Base-by-base conservation (phyloP, 37 sponge, comb jelly and placozoan species). In the Chondrilla cf. caribensis region DNA sequence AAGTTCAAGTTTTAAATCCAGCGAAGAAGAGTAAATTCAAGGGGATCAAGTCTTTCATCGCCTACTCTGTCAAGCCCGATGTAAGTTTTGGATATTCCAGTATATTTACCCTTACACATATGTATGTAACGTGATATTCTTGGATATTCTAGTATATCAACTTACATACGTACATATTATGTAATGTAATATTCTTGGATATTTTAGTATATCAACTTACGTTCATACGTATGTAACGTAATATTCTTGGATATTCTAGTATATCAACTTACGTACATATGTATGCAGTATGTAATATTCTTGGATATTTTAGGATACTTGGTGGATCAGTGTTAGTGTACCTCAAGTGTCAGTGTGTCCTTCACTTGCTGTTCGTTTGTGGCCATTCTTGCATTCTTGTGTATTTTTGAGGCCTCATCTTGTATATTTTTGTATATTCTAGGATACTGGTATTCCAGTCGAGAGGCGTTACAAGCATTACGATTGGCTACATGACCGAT, bases 401-500 rank as follows among this genome's bases (percentile, higher is more conserved):
- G n/a, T n/a, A n/a, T n/a, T n/a, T n/a, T n/a, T n/a, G n/a, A n/a
- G n/a, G n/a, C n/a, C n/a, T n/a, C n/a, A n/a, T n/a, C n/a, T n/a
- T n/a, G n/a, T n/a, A n/a, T n/a, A n/a, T 55, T 55, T 17, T 55
- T 17, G 17, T 55, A 11, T 55, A 17, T 19, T 70, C 80, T 64
- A 85, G 81, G 75, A 68, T 58, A 37, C 81, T 39, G 15, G 59
- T 25, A 44, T 26, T 65, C 58, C 86, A 18, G 94, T 95, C 60
- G 81, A 87, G 72, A 85, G 93, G 22, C 87, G 96, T 14, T 95
- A 88, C 93, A 92, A 92, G 75, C 93, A 95, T 62, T 95, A 92
- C 38, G 93, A 87, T 87, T 92, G 99, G 99, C 90, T 98, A 0
- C 96, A 98, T 58, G 94, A 91, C 24, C 71, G 99, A 42, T 84